phyloP scores from a whole-genome alignment of 2,797 vertebrate genomes.

The Synaphobranchus kaupii region DNA sequence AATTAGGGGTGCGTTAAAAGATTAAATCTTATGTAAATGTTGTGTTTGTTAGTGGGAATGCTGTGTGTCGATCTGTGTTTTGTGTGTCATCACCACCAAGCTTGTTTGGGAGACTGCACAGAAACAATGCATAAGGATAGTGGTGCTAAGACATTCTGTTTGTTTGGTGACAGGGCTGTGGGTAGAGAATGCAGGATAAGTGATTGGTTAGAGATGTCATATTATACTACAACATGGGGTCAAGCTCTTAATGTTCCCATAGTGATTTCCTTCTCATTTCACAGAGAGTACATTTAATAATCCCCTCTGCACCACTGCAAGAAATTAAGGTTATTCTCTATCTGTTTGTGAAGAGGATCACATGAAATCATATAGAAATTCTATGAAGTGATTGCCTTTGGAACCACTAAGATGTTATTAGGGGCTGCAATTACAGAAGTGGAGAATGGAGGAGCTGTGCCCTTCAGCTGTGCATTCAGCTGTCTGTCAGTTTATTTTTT shows the following conservation, averaged over 20 bases:
- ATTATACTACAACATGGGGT: no score
- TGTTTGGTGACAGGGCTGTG: neutral
- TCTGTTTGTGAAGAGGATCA: no score
- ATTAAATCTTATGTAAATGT: neutral
- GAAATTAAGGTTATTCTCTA: neutral
- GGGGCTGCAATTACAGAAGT: neutral
- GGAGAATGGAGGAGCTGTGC: neutral
- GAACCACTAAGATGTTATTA: neutral
- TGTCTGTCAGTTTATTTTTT: neutral
- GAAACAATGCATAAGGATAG: neutral
- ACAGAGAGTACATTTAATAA: neutral
- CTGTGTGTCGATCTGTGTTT: neutral
- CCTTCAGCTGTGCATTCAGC: neutral
- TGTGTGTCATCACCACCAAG: neutral
- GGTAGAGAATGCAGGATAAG: neutral
- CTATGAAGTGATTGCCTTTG: no score
- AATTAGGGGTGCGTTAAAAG: neutral
- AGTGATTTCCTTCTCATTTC: neutral
- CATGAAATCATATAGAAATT: no score
- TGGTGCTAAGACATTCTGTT: neutral
- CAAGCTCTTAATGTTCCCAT: neutral
- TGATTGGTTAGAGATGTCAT: neutral
- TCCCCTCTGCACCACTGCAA: neutral
- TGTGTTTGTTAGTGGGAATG: neutral
- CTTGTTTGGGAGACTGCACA: neutral